Evolutionary conservation across 2,113 vertebrate genomes (phyloP).

Genomic region (Paracanthobrama guichenoti): DNA sequence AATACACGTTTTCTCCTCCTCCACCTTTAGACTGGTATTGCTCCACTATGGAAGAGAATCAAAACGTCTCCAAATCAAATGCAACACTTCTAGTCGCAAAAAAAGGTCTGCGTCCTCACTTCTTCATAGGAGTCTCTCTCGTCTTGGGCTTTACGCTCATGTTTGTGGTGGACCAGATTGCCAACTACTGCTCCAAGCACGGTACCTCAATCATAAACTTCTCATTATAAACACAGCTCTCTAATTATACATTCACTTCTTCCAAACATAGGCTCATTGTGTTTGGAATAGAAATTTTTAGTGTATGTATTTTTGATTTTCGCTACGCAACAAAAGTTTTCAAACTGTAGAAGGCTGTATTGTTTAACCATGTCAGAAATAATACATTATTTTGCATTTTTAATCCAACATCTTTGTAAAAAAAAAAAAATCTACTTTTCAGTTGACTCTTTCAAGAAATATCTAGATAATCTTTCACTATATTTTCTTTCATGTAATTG

Average conservation of each 20-base stretch:
- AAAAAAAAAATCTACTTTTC: neutral
- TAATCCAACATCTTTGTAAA: neutral
- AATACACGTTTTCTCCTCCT: neutral
- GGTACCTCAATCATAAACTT: conserved; percentile 61
- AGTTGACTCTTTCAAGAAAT: neutral
- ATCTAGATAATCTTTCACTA: neutral
- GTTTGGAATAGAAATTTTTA: neutral
- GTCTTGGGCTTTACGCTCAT: conserved; percentile 79
- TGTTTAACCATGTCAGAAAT: neutral
- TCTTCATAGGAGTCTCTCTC: conserved; percentile 74
- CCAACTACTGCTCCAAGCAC: conserved; percentile 66
- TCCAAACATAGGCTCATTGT: neutral
- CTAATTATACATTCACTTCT: neutral
- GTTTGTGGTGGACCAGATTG: conserved; percentile 79
- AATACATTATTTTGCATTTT: neutral
- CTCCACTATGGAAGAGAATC: conserved; percentile 11
- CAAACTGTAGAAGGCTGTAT: neutral
- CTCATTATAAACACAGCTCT: neutral
- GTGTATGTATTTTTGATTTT: neutral
- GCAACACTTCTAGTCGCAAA: conserved; percentile 37
- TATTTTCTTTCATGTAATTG: too few relatives aligned
- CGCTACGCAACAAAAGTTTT: neutral
- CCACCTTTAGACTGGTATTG: conserved; percentile 60
- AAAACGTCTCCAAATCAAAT: conserved; percentile 51
- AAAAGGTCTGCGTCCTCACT: conserved; percentile 59